Conservation (phyloP, 2,888 invertebrate genomes). For the Lymantria monacha region DNA sequence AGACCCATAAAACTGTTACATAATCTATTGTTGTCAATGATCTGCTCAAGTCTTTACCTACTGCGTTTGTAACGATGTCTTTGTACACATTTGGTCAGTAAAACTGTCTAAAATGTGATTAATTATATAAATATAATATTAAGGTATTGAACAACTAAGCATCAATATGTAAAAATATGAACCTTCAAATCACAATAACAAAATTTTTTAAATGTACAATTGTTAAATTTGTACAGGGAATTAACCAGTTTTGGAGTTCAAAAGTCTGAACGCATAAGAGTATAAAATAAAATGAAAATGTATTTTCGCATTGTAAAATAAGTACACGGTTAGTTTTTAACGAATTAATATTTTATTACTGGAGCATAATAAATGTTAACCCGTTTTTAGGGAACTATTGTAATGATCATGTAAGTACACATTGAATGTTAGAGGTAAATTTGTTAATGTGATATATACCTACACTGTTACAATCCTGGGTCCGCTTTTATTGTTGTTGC, state of each 20-base stretch:
- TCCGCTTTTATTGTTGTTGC: slow-evolving; percentile 36
- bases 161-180: slow-evolving; percentile 32
- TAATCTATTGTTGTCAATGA: background rate
- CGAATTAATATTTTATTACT: slow-evolving; percentile 79
- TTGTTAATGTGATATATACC: slow-evolving; percentile 69
- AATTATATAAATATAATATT: slow-evolving; percentile 37
- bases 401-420: slow-evolving; percentile 60
- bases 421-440: slow-evolving; percentile 65
- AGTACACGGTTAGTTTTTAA: slow-evolving; percentile 74
- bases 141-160: slow-evolving; percentile 36
- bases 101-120: slow-evolving; percentile 44
- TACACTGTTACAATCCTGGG: slow-evolving; percentile 63
- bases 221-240: slow-evolving; percentile 80
- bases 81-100: slow-evolving; percentile 40
- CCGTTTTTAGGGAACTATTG: slow-evolving; percentile 63
- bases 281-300: slow-evolving; percentile 45
- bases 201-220: slow-evolving; percentile 68
- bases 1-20: slow-evolving; percentile 1
- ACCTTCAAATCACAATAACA: slow-evolving; percentile 80
- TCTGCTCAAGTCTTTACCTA: slow-evolving; percentile 1
- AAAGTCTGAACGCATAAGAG: slow-evolving; percentile 77
- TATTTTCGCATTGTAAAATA: slow-evolving; percentile 81
- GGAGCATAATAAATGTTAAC: slow-evolving; percentile 70
- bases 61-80: slow-evolving; percentile 25
- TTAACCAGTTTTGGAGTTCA: slow-evolving; percentile 72